Percentiles rank a stretch among this genome's conserved stretches.
These are phyloP conservation scores for Calameuta idolon DNA, from an alignment of 2,888 invertebrate genomes.

Conservation along the genomic window DNA sequence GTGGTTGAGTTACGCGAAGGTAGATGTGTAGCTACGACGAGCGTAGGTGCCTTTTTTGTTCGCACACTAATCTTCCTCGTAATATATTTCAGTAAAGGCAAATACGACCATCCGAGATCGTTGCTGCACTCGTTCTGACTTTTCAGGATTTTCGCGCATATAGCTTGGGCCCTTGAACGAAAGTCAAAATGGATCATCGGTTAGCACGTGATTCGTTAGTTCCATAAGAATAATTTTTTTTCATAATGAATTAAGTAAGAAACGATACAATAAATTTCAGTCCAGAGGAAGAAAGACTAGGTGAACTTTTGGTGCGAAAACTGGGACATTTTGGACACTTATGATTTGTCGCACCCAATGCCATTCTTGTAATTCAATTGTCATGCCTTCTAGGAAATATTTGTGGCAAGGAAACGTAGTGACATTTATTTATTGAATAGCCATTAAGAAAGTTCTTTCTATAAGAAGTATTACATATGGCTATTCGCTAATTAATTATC, in stretches of 20 bases:
- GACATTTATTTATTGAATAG: background rate
- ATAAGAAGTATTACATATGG: background rate
- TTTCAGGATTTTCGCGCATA: constrained; percentile 32
- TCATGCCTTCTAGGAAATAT: background rate
- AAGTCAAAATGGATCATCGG: constrained; percentile 55
- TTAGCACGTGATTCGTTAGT: constrained; percentile 52
- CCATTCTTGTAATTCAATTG: background rate
- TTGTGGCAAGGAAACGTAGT: background rate
- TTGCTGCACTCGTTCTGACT: constrained; percentile 30
- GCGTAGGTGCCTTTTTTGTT: constrained; percentile 11
- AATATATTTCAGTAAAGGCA: constrained; percentile 45
- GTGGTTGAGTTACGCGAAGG: background rate
- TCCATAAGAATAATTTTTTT: background rate
- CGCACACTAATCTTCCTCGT: constrained; percentile 43
- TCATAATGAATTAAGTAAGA: background rate
- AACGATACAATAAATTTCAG: background rate
- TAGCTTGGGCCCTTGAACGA: background rate
- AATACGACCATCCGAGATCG: constrained; percentile 30
- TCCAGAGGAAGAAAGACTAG: background rate
- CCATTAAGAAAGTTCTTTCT: background rate
- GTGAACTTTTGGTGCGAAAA: no score
- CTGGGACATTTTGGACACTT: background rate
- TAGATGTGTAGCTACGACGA: constrained; percentile 6
- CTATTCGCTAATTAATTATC: constrained; percentile 46
- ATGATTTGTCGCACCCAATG: background rate